Evolutionary conservation across 30 jellyfish, hydroid and myxozoan species (phyloP).

Genomic region (Cassiopea andromeda): DNA sequence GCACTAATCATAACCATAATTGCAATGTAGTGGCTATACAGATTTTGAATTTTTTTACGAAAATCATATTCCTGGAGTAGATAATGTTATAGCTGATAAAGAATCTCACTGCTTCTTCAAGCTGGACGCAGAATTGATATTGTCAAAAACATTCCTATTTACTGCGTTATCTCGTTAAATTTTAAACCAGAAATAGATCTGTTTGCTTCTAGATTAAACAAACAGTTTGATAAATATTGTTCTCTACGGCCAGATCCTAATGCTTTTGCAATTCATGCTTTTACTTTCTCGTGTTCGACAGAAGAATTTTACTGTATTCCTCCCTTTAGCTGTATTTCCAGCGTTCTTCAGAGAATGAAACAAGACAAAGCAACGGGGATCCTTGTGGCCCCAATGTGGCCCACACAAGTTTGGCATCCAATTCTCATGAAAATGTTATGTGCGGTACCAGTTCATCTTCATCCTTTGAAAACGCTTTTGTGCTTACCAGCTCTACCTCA

Average conservation of each 20-base stretch:
- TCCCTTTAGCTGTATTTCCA: slow-evolving; percentile 38
- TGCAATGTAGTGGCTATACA: slow-evolving; percentile 12
- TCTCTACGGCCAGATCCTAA: slow-evolving; percentile 60
- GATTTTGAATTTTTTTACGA: slow-evolving; percentile 35
- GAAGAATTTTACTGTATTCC: slow-evolving; percentile 41
- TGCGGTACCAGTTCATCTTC: background rate
- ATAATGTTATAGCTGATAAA: slow-evolving; percentile 43
- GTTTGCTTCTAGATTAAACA: slow-evolving; percentile 55
- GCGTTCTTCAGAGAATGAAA: background rate
- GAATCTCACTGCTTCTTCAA: slow-evolving; percentile 31
- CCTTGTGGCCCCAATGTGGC: slow-evolving; percentile 74
- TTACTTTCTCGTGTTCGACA: slow-evolving; percentile 20
- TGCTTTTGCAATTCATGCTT: slow-evolving; percentile 38
- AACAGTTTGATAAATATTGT: slow-evolving; percentile 24
- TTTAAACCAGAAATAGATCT: slow-evolving; percentile 37
- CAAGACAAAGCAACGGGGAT: slow-evolving; percentile 59
- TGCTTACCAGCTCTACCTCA: slow-evolving; percentile 1
- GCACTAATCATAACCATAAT: slow-evolving; percentile 32
- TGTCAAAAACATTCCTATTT: background rate
- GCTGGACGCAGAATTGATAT: slow-evolving; percentile 57
- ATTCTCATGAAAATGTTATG: slow-evolving; percentile 2
- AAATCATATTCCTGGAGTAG: slow-evolving; percentile 47
- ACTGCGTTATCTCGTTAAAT: background rate
- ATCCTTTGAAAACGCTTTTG: background rate
- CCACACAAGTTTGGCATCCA: slow-evolving; percentile 76